Evolutionary conservation across 2,888 invertebrate species (phyloP), one percentile per base, ranked within the genome.

Genomic region (Polyommatus icarus): DNA sequence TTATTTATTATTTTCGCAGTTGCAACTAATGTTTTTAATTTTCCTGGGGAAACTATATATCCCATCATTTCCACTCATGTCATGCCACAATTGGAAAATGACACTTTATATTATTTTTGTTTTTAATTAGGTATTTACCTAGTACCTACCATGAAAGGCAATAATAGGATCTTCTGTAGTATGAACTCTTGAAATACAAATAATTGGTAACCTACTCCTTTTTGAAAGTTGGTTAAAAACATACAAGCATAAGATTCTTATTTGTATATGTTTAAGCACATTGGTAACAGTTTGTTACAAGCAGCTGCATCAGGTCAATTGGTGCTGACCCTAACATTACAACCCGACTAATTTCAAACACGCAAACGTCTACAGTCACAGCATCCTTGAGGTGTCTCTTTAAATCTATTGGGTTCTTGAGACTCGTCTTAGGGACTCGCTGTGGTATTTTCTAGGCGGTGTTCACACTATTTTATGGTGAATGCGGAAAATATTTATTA

Each of bases 251-350:
- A 77, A 77, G 76, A 78, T 76, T 78, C 57, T 77, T 78, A 79
- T 82, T 79, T 79, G 80, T 88, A 87, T 87, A 87, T 85, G 85
- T 84, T 84, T 81, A 82, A 87, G 87, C 84, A 86, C 84, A 84
- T 88, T 87, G 85, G 85, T 88, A 89, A 88, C 86, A 84, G 85
- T 87, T 84, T 85, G 88, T 85, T 85, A 84, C 84, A 82, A 86
- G 88, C 92, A 89, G 92, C 92, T 90, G 91, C 90, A 87, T 85
- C 79, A 86, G 92, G 92, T 93, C 88, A 93, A 93, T 91, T 93
- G 87, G 83, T 82, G 86, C 84, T 92, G 92, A 93, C 92, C 92
- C 89, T 88, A 85, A 88, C 85, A 86, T 86, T 87, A 86, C 84
- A 89, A 88, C 84, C 86, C 85, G 82, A 84, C 88, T 83, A 84